phyloP scores from a whole-genome alignment of 2,888 invertebrate genomes.

The Lomographa bimaculata region DNA sequence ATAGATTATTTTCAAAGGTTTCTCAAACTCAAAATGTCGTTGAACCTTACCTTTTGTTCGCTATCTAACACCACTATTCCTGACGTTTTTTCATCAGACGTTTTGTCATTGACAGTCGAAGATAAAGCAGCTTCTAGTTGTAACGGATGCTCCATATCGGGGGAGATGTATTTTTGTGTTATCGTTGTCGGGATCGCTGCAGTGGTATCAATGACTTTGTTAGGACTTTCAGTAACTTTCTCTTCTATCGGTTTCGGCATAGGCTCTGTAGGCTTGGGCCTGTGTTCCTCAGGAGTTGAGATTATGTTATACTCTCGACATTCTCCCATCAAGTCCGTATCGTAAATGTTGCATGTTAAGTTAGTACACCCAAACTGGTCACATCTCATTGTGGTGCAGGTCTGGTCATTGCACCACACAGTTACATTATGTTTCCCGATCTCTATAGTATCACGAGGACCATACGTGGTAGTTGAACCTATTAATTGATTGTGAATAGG shows the following conservation, averaged over 20 bases:
- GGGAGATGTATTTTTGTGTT: constrained; percentile 31
- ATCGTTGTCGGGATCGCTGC: constrained; percentile 20
- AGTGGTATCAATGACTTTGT: constrained; percentile 18
- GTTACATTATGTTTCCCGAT: constrained; percentile 64
- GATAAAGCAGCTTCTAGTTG: constrained; percentile 65
- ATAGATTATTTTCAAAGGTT: neutral
- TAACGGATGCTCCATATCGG: constrained; percentile 52
- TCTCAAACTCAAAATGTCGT: too few relatives aligned
- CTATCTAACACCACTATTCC: constrained; percentile 17
- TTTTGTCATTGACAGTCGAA: constrained; percentile 53
- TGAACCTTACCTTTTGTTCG: constrained; percentile 42
- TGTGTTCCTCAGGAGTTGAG: constrained; percentile 44
- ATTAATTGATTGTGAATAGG: constrained; percentile 46
- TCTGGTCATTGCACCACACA: constrained; percentile 76
- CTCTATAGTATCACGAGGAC: constrained; percentile 50
- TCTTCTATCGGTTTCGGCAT: constrained; percentile 22
- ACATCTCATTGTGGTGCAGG: constrained; percentile 73
- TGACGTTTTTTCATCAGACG: constrained; percentile 22
- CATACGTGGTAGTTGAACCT: constrained; percentile 41
- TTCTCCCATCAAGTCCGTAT: constrained; percentile 70
- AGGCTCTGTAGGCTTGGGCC: constrained; percentile 35
- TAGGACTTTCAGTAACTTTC: constrained; percentile 25
- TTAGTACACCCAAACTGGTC: constrained; percentile 62
- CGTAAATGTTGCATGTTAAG: constrained; percentile 73
- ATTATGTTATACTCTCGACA: constrained; percentile 64